Evolutionary conservation across 2,888 invertebrate genomes (phyloP).

Genomic region (Subacronicta megacephala): DNA sequence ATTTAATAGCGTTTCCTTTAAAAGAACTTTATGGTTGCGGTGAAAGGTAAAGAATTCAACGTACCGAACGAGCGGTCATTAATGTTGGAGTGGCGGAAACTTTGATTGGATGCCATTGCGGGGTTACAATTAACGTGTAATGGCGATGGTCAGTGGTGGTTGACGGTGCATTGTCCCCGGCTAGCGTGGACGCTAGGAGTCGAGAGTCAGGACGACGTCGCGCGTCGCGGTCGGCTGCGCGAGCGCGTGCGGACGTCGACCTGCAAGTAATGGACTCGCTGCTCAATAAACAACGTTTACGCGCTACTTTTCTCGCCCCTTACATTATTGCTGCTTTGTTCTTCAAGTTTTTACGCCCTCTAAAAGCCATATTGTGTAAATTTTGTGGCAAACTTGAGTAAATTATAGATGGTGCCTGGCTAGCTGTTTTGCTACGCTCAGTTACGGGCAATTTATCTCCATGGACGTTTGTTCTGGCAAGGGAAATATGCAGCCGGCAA

Average conservation of each 20-base stretch:
- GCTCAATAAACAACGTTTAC: slow-evolving; percentile 60
- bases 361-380: slow-evolving; percentile 36
- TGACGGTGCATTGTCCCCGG: slow-evolving; percentile 75
- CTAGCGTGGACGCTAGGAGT: slow-evolving; percentile 59
- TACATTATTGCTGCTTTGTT: slow-evolving; percentile 52
- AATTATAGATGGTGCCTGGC: slow-evolving; percentile 36
- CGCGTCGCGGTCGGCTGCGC: slow-evolving; percentile 77
- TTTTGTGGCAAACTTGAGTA: slow-evolving; percentile 26
- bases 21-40: slow-evolving; percentile 29
- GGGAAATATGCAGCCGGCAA: slow-evolving; percentile 14
- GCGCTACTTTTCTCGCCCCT: slow-evolving; percentile 56
- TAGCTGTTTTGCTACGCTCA: slow-evolving; percentile 21
- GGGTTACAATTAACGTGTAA: slow-evolving; percentile 51
- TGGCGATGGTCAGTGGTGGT: slow-evolving; percentile 54
- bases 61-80: slow-evolving; percentile 26
- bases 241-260: slow-evolving; percentile 75
- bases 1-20: slow-evolving; percentile 34
- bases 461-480: slow-evolving; percentile 25
- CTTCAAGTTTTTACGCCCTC: slow-evolving; percentile 46
- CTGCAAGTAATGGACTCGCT: slow-evolving; percentile 59
- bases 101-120: slow-evolving; percentile 41
- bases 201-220: slow-evolving; percentile 78
- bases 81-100: slow-evolving; percentile 27
- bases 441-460: slow-evolving; percentile 15
- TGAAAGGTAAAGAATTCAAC: slow-evolving; percentile 27